phyloP scores from a whole-genome alignment of 2,797 vertebrate genomes.

The Austrolebias charrua region DNA sequence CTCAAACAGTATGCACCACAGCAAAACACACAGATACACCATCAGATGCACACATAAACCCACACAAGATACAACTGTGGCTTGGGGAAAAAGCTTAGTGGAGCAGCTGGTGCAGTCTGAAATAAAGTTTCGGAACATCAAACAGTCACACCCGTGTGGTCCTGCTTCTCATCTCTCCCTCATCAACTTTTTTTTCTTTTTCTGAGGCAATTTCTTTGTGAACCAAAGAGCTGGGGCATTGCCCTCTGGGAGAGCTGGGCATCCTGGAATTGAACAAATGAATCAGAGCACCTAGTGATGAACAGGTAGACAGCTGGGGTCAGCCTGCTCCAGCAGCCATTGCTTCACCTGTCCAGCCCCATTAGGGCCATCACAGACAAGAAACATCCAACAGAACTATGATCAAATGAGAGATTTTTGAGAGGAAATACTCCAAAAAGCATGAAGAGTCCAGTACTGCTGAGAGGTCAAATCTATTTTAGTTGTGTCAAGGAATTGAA shows the following conservation, averaged over 20 bases:
- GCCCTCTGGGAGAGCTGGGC: constrained; percentile 42
- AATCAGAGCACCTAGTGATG: constrained; percentile 49
- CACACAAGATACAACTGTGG: constrained; percentile 31
- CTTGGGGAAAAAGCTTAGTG: constrained; percentile 25
- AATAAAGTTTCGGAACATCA: constrained; percentile 45
- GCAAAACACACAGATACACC: constrained; percentile 27
- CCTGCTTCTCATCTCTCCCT: constrained; percentile 30
- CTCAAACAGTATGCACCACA: constrained; percentile 34
- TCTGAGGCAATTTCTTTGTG: constrained; percentile 44
- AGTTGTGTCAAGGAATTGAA: too few species aligned
- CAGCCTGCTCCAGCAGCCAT: constrained; percentile 50
- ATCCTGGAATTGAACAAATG: constrained; percentile 59
- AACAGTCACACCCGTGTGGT: constrained; percentile 34
- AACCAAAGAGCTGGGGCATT: constrained; percentile 35
- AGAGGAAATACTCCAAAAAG: constrained; percentile 8
- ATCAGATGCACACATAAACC: constrained; percentile 12
- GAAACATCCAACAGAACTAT: constrained; percentile 17
- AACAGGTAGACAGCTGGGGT: constrained; percentile 53
- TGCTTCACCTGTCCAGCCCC: constrained; percentile 61
- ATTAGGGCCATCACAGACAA: constrained; percentile 40
- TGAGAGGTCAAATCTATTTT: too few species aligned
- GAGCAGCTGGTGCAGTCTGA: constrained; percentile 20
- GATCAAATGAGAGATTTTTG: constrained; percentile 13
- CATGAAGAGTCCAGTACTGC: neutral
- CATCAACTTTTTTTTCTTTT: constrained; percentile 38